A percentile compares a stretch with the other conserved stretches of the same genome.
These are phyloP conservation scores for Neogobius melanostomus DNA, from an alignment of 2,113 vertebrate genomes.

Conservation along the genomic window DNA sequence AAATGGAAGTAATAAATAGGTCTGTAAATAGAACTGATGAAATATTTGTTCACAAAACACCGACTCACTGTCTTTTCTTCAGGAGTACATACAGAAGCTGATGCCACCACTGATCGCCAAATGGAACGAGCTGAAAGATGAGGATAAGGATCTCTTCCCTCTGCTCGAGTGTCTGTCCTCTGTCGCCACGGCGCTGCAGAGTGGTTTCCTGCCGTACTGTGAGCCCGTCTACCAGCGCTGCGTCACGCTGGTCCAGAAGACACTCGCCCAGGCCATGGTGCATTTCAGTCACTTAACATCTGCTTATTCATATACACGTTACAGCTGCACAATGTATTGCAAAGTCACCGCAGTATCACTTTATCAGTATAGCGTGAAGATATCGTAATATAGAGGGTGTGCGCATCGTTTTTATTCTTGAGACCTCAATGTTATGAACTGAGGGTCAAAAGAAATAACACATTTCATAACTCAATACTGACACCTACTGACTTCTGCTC, in stretches of 20 bases:
- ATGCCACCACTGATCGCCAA: constrained; percentile 93
- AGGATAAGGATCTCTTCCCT: constrained; percentile 93
- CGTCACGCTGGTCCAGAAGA: constrained; percentile 93
- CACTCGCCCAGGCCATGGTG: constrained; percentile 93
- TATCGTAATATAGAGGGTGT: too few species aligned
- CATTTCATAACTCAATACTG: too few species aligned
- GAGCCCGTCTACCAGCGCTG: constrained; percentile 96
- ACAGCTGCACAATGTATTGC: too few species aligned
- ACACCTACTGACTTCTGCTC: neutral
- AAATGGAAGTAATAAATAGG: too few species aligned
- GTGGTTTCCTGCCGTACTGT: constrained; percentile 92
- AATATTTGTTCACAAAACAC: neutral
- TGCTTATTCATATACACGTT: too few species aligned
- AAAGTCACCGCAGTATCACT: too few species aligned
- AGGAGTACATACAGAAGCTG: constrained; percentile 94
- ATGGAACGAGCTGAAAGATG: constrained; percentile 94
- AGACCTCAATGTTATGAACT: too few species aligned
- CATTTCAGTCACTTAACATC: constrained; percentile 30
- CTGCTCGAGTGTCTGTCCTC: constrained; percentile 92
- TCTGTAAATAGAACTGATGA: neutral
- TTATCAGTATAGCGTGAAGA: neutral
- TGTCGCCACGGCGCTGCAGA: constrained; percentile 92
- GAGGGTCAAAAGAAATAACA: too few species aligned
- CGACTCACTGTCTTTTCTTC: neutral
- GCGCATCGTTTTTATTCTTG: too few species aligned